Evolutionary conservation across 2,113 vertebrate genomes (phyloP).

Genomic region (Dasypus novemcinctus): DNA sequence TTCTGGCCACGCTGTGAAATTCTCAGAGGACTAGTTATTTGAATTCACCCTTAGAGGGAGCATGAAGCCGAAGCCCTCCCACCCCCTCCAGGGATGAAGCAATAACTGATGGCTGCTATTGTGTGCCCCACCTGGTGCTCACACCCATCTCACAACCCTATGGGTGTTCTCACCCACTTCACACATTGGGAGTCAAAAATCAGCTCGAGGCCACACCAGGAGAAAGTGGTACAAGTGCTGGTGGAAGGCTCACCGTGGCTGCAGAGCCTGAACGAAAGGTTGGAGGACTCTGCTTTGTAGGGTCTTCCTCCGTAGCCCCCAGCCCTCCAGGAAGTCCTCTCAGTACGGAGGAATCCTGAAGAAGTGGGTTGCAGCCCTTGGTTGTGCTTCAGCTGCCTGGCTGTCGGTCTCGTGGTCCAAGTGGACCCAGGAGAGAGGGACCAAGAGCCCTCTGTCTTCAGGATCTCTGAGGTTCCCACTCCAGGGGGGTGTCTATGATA

Average conservation of each 20-base stretch:
- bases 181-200: neutral
- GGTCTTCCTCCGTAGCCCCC: neutral
- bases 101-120: fast-evolving
- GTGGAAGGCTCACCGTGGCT: neutral
- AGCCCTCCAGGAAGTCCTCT: neutral
- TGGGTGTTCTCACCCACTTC: neutral
- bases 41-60: neutral
- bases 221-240: neutral
- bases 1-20: neutral
- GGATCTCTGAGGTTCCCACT: too few species aligned
- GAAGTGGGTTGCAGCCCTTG: neutral
- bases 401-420: fast-evolving
- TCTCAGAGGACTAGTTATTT: neutral
- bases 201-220: neutral
- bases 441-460: neutral
- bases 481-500: too few species aligned
- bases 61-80: neutral
- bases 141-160: neutral
- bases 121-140: neutral
- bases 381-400: too few species aligned
- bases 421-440: neutral
- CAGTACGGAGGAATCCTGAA: neutral
- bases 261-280: neutral
- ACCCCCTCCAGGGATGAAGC: fast-evolving
- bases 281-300: neutral